phyloP scores from a whole-genome alignment of 1,140 invertebrate genomes.

The Myzus persicae region DNA sequence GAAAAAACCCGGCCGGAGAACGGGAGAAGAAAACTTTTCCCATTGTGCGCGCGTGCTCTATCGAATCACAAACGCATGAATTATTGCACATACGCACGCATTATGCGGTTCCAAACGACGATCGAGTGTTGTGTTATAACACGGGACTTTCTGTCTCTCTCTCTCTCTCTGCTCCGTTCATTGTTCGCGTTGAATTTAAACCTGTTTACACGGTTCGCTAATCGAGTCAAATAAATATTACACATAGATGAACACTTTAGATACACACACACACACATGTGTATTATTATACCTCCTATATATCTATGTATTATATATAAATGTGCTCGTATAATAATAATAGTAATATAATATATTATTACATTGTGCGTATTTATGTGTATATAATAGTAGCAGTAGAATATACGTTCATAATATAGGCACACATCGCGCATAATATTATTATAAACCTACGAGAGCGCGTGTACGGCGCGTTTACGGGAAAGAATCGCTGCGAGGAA shows the following conservation, averaged over 20 bases:
- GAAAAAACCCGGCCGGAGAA: neutral
- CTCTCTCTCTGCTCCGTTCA: neutral
- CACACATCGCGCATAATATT: neutral
- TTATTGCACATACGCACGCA: neutral
- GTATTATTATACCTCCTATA: neutral
- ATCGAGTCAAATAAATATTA: conserved; percentile 55
- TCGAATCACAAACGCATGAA: neutral
- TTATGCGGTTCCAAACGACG: conserved; percentile 21
- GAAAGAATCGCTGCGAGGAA: neutral
- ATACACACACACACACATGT: neutral
- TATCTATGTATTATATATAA: neutral
- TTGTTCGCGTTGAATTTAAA: conserved; percentile 45
- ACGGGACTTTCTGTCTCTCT: too few relatives aligned
- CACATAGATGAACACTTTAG: conserved; percentile 24
- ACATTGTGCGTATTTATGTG: neutral
- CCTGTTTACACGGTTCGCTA: conserved; percentile 47
- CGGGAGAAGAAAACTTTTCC: neutral
- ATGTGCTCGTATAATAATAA: neutral
- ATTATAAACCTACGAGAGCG: neutral
- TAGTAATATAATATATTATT: conserved; percentile 8
- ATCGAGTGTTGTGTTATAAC: neutral
- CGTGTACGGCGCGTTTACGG: neutral
- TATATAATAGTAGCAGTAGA: neutral
- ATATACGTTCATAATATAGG: neutral
- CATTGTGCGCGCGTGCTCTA: neutral